These are phyloP conservation scores for Troides oblongomaculatus DNA, from an alignment of 2,888 invertebrate genomes.

Conservation along the genomic window DNA sequence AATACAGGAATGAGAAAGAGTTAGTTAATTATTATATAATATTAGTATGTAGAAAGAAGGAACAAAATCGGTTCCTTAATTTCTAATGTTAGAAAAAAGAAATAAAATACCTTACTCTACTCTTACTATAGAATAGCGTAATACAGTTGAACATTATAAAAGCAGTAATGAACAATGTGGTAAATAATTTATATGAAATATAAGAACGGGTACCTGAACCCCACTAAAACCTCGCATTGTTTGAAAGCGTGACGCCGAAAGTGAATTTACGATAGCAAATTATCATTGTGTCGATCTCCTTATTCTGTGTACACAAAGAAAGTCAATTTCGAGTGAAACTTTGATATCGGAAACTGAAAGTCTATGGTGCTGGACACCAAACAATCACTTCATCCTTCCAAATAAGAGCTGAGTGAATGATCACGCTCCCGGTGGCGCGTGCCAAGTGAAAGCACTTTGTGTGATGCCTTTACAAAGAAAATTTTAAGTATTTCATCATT, in stretches of 20 bases:
- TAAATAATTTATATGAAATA: conserved; percentile 14
- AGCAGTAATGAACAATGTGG: conserved; percentile 17
- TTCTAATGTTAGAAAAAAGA: too few relatives aligned
- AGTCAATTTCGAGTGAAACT: conserved; percentile 47
- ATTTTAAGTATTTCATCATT: background rate
- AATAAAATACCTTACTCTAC: background rate
- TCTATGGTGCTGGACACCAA: conserved; percentile 44
- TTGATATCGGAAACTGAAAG: conserved; percentile 62
- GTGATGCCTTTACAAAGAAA: background rate
- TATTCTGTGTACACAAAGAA: conserved; percentile 52
- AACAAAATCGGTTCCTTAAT: too few relatives aligned
- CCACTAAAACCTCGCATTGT: conserved; percentile 35
- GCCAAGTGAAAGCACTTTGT: conserved; percentile 50
- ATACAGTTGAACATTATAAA: conserved; percentile 1
- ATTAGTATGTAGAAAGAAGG: too few relatives aligned
- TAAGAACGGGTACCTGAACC: conserved; percentile 31
- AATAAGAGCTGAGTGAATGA: conserved; percentile 41
- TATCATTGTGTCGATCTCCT: conserved; percentile 41
- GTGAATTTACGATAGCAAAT: conserved; percentile 47
- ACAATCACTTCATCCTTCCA: conserved; percentile 39
- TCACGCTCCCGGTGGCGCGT: conserved; percentile 46
- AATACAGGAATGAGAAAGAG: too few relatives aligned
- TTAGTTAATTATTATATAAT: too few relatives aligned
- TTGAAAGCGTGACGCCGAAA: conserved; percentile 58
- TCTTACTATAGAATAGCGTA: background rate